phyloP scores from a whole-genome alignment of 2,797 vertebrate genomes.

The Sebastes matsubarae region DNA sequence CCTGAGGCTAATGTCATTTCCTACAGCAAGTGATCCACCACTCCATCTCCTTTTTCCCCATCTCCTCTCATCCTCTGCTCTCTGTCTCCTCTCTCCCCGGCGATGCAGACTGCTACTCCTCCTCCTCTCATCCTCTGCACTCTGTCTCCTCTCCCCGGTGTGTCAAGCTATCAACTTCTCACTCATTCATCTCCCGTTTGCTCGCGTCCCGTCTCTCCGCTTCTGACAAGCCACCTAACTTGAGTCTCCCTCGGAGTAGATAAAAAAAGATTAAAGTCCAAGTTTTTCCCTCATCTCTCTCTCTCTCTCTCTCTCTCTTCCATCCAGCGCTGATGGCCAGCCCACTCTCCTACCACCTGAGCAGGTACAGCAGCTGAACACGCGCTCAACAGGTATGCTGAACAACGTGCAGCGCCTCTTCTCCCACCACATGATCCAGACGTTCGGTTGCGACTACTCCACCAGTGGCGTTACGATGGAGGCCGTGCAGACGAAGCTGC shows the following conservation, averaged over 20 bases:
- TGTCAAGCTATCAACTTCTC: constrained; percentile 54
- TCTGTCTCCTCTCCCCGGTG: constrained; percentile 1
- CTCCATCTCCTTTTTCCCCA: constrained; percentile 8
- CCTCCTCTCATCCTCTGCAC: constrained; percentile 2
- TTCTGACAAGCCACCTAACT: constrained; percentile 30
- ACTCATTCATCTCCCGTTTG: constrained; percentile 38
- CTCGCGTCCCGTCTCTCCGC: not conserved
- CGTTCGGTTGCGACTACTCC: constrained; percentile 96
- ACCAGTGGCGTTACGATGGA: constrained; percentile 92
- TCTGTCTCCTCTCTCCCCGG: constrained; percentile 10
- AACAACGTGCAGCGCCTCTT: constrained; percentile 96
- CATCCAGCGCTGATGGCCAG: constrained; percentile 89
- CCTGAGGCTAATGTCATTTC: constrained; percentile 58
- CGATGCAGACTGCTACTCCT: constrained; percentile 8
- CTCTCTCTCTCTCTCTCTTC: not conserved
- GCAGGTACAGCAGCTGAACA: constrained; percentile 91
- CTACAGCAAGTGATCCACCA: constrained; percentile 36
- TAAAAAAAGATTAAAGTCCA: not conserved
- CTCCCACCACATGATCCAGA: constrained; percentile 96
- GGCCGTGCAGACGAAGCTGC: constrained; percentile 89
- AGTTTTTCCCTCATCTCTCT: not conserved
- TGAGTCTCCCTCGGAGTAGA: constrained; percentile 1
- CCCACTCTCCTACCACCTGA: constrained; percentile 91
- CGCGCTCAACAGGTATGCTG: constrained; percentile 93
- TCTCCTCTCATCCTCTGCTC: constrained; percentile 34